Evolutionary conservation across 2,888 invertebrate genomes (phyloP).

Genomic region (Athalia circularis): DNA sequence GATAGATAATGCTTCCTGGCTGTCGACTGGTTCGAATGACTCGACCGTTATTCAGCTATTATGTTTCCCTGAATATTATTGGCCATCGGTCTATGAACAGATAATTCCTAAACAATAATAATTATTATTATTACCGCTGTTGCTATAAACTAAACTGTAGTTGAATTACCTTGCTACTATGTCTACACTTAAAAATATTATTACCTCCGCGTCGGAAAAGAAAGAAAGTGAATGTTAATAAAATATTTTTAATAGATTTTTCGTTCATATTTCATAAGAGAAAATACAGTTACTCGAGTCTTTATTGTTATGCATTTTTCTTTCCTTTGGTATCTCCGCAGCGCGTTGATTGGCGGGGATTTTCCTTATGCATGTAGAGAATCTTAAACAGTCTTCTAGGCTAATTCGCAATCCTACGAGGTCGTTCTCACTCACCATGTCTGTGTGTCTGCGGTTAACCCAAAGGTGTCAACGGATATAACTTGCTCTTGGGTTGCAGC

Average conservation of each 20-base stretch:
- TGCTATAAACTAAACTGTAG: background rate
- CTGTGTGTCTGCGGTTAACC: constrained; percentile 29
- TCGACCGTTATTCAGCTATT: constrained; percentile 12
- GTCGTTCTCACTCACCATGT: constrained; percentile 15
- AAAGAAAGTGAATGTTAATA: too few species aligned
- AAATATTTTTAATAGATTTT: too few species aligned
- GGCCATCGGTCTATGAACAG: constrained; percentile 2
- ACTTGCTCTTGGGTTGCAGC: constrained; percentile 36
- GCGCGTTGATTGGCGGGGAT: constrained; percentile 34
- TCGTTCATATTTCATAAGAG: too few species aligned
- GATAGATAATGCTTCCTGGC: background rate
- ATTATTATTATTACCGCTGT: background rate
- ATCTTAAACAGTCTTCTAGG: constrained; percentile 30
- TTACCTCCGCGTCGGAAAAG: too few species aligned
- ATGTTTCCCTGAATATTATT: background rate
- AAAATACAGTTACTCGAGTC: too few species aligned
- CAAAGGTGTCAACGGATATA: constrained; percentile 44
- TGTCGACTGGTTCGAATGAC: background rate
- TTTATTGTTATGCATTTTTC: too few species aligned
- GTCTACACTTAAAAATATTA: too few species aligned
- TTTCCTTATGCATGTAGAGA: constrained; percentile 16
- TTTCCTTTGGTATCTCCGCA: background rate
- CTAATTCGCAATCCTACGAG: constrained; percentile 36
- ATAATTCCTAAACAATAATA: constrained; percentile 9
- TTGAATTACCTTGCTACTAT: background rate